phyloP scores from a whole-genome alignment of 2,888 invertebrate species.

The Pherbina coryleti region DNA sequence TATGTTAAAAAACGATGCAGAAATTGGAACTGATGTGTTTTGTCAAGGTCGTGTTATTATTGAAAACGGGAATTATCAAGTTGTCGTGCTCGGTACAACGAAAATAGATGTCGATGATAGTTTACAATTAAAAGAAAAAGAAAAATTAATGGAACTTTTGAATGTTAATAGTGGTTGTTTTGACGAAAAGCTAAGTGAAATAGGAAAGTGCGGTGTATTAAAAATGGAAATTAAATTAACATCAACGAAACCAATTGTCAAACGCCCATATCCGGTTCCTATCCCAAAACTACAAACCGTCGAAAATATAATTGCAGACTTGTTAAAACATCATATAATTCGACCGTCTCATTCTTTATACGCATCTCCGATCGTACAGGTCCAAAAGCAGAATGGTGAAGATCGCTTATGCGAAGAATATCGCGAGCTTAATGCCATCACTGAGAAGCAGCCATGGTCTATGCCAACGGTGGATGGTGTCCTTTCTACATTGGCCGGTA shows the following conservation, averaged over 20 bases:
- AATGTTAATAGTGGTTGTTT: conserved; percentile 39
- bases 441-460: too few species aligned
- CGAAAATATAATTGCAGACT: conserved; percentile 10
- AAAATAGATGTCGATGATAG: background rate
- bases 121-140: background rate
- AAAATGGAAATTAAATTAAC: conserved; percentile 39
- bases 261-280: conserved; percentile 38
- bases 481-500: too few species aligned
- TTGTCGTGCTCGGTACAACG: background rate
- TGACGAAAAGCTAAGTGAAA: conserved; percentile 29
- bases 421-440: too few species aligned
- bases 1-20: conserved; percentile 27
- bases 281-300: conserved; percentile 38
- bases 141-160: conserved; percentile 18
- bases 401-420: conserved; percentile 58
- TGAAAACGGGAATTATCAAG: conserved; percentile 37
- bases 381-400: conserved; percentile 58
- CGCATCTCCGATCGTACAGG: conserved; percentile 36
- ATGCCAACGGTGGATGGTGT: too few species aligned
- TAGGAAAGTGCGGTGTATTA: conserved; percentile 34
- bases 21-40: conserved; percentile 40
- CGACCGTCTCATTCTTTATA: conserved; percentile 25
- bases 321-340: conserved; percentile 40
- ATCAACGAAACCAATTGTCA: conserved; percentile 29
- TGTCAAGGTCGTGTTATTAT: conserved; percentile 40